Conservation (phyloP, 2,888 invertebrate species). For the Alviniconcha strummeri region DNA sequence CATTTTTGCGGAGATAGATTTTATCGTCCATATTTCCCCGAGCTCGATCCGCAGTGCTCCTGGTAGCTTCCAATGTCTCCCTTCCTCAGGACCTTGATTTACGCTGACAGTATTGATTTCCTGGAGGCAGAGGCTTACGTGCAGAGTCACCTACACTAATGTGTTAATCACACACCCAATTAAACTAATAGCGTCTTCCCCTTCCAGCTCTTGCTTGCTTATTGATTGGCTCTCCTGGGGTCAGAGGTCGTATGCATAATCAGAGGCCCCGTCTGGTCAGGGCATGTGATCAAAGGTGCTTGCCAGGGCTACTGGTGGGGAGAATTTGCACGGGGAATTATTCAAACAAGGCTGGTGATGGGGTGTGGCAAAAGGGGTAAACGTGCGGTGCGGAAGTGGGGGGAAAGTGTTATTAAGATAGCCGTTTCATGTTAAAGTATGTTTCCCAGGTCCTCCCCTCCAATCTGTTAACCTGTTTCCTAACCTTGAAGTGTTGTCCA, state of each 20-base stretch:
- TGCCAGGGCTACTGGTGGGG: background rate
- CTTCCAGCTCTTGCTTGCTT: background rate
- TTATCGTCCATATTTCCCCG: too few species aligned
- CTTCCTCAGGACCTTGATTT: too few species aligned
- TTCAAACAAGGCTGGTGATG: background rate
- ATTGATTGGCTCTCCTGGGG: slow-evolving; percentile 14
- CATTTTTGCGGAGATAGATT: too few species aligned
- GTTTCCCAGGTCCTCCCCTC: background rate
- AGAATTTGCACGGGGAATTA: slow-evolving; percentile 15
- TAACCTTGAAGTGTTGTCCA: background rate
- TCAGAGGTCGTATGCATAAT: slow-evolving; percentile 29
- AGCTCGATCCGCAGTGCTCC: too few species aligned
- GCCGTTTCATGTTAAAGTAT: slow-evolving; percentile 4
- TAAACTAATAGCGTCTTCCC: slow-evolving; percentile 13
- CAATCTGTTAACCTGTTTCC: background rate
- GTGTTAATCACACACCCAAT: slow-evolving; percentile 17
- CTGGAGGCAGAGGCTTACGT: too few species aligned
- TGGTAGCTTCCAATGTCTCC: too few species aligned
- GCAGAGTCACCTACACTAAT: background rate
- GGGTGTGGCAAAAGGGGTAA: background rate
- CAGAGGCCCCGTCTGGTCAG: background rate
- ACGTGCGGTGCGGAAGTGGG: slow-evolving; percentile 6
- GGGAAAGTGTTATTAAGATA: background rate
- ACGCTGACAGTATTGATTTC: too few species aligned
- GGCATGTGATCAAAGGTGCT: slow-evolving; percentile 1